Base-by-base conservation (phyloP, 2,888 invertebrate genomes). In the Formica aserva region DNA sequence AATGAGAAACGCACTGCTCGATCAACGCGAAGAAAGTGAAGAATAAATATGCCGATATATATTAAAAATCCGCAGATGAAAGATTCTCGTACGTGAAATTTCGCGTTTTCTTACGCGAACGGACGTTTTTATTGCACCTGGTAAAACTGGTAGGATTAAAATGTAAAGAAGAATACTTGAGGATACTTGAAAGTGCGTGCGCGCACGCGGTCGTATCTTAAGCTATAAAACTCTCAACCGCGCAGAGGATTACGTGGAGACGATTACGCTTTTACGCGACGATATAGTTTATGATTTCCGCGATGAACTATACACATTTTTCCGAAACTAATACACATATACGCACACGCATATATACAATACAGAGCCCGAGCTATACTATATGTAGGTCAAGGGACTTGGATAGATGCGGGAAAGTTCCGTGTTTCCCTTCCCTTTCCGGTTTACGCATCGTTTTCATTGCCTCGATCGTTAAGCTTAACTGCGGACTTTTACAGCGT, bases 401-500 rank as follows among this genome's bases (percentile, higher is more conserved):
- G 35, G 71, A 35, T 18, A 57, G 45, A 35, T 8, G 74, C n/a
- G 72, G 6, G 52, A 9, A 52, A 41, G 41, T 52, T n/a, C 29
- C 22, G 63, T 57, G 35, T 83, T 80, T 77, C 26, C 52, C 52
- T 52, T 69, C 76, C 80, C 75, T 85, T 71, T 78, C 65, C 84
- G 65, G 86, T 86, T 88, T 82, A 81, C 86, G 87, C 86, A 85
- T 87, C 87, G 85, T 82, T 89, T 86, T 89, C 88, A 89, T 89
- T 89, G 87, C 86, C 57, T 29, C 82, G 80, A 82, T 67, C 86
- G 84, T 89, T 87, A 86, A 86, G 83, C 71, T 88, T 89, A 82
- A 87, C 87, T 89, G 82, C 75, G 52, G 32, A 71, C 84, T 87
- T 88, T 89, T 89, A 89, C 69, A 82, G 77, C 78, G 74, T 80